A percentile compares a stretch with the other conserved stretches of the same genome.
phyloP scores from a whole-genome alignment of 1,140 invertebrate species.

The Limonius californicus region DNA sequence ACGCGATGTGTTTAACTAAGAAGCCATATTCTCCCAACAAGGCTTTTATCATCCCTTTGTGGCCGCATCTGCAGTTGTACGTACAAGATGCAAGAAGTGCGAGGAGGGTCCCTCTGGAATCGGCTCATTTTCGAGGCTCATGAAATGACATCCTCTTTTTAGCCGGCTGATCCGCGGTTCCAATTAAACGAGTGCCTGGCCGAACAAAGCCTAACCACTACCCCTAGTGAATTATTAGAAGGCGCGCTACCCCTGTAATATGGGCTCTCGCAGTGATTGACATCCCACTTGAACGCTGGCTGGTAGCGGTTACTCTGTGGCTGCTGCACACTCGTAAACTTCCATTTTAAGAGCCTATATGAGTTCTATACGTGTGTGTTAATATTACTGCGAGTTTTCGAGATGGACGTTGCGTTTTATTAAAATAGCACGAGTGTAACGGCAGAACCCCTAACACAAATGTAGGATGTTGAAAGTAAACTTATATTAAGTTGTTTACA shows the following conservation, averaged over 20 bases:
- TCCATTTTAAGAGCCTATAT: too few species aligned
- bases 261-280: conserved; percentile 22
- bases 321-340: too few species aligned
- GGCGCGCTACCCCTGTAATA: conserved; percentile 20
- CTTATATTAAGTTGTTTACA: too few species aligned
- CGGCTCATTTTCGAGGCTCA: conserved; percentile 23
- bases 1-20: background rate
- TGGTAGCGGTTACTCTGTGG: conserved; percentile 24
- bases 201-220: conserved; percentile 21
- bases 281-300: conserved; percentile 23
- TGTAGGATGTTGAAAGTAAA: too few species aligned
- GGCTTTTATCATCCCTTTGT: background rate
- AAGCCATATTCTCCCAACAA: conserved; percentile 6
- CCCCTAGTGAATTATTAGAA: conserved; percentile 23
- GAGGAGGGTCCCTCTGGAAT: conserved; percentile 23
- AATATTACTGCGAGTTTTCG: too few species aligned
- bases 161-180: conserved; percentile 32
- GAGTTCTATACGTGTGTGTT: too few species aligned
- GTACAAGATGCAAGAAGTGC: background rate
- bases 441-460: too few species aligned
- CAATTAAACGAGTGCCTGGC: conserved; percentile 30
- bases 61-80: background rate
- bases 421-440: too few species aligned
- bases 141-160: conserved; percentile 37
- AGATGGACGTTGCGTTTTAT: too few species aligned